Evolutionary conservation across 2,888 invertebrate genomes (phyloP).

Genomic region (Megastigmus dorsalis): DNA sequence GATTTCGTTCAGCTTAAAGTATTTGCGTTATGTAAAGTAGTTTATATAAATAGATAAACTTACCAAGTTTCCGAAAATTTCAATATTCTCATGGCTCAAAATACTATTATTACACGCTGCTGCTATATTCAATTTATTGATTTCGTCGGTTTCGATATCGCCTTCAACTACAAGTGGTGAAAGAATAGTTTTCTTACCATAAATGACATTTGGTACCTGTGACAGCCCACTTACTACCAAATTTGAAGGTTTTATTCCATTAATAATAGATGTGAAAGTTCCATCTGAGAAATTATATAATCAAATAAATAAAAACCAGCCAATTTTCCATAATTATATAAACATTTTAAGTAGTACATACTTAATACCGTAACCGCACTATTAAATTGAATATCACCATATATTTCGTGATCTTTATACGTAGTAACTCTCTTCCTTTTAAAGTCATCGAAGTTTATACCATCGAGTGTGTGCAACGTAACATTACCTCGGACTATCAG

Average conservation of each 20-base stretch:
- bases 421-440: conserved; percentile 60
- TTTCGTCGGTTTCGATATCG: conserved; percentile 47
- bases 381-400: conserved; percentile 60
- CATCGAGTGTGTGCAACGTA: conserved; percentile 59
- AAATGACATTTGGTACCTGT: conserved; percentile 55
- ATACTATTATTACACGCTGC: conserved; percentile 57
- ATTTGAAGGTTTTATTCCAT: conserved; percentile 60
- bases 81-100: conserved; percentile 57
- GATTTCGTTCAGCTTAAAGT: too few species aligned
- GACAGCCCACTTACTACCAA: conserved; percentile 57
- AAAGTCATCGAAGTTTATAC: conserved; percentile 63
- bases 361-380: conserved; percentile 59
- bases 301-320: background rate
- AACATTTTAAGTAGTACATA: conserved; percentile 52
- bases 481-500: conserved; percentile 57
- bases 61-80: conserved; percentile 65
- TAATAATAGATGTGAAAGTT: conserved; percentile 56
- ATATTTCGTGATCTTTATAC: conserved; percentile 56
- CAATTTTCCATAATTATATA: background rate
- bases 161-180: conserved; percentile 58
- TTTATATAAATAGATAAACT: too few species aligned
- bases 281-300: conserved; percentile 53
- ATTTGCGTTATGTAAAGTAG: too few species aligned
- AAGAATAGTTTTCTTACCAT: conserved; percentile 57
- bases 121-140: conserved; percentile 58